Evolutionary conservation across 2,113 vertebrate genomes (phyloP), one percentile per base, ranked within the genome.

Genomic region (Nothoprocta perdicaria): DNA sequence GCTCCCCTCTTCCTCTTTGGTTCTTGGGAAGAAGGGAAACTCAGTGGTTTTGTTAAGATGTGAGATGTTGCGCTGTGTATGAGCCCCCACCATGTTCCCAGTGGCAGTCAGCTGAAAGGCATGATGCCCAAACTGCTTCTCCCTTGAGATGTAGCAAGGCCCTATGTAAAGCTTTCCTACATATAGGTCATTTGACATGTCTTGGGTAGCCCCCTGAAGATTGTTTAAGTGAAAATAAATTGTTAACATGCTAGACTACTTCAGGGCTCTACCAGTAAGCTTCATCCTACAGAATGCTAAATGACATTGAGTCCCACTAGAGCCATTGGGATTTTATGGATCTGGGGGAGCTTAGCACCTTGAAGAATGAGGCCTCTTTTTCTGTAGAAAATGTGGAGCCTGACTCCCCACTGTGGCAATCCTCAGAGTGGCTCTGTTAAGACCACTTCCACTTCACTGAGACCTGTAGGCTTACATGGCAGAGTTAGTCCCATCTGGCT

Each of bases 51-150:
- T 43, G 33, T 53, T 2, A 3, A 71, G 29, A 46, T n/a, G n/a
- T 38, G 21, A 48, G 48, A 48, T 22, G 52, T 66, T 22, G 9
- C 11, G 48, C 33, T 38, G 40, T 45, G 46, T 33, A 38, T 1
- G 1, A 12, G 27, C 0, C 1, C 16, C 60, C 2, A 9, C 46
- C 3, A 1, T 31, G 41, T 12, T 29, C 13, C 3, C 8, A 0
- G 0, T 21, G 40, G 23, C 17, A 10, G 35, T 72, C 52, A 48
- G 23, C 12, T 80, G 13, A 2, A 2, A 31, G 43, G 23, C 21
- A 8, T 76, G 52, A 43, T 71, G 22, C 38, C 41, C 41, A 1
- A 0, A 9, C 27, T 0, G 2, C 8, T 62, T 45, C 7, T 27
- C 7, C 15, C 35, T 19, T 58, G 41, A 33, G 23, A 33, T 45